Evolutionary conservation across 2,888 invertebrate genomes (phyloP).

Genomic region (Drosophila tripunctata): DNA sequence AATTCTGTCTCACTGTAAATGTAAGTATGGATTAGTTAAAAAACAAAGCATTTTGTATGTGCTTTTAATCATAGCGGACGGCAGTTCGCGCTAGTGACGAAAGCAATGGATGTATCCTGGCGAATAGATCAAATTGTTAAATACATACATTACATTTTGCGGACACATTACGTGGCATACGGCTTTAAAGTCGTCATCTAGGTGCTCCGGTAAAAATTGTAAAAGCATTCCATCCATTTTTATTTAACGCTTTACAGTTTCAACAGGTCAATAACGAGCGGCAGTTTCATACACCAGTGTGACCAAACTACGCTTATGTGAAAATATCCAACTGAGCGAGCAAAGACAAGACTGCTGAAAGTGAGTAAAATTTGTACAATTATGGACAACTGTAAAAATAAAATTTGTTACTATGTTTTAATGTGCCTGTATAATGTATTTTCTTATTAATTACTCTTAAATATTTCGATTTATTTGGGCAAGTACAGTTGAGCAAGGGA

Average conservation of each 20-base stretch:
- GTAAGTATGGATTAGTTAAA: not conserved
- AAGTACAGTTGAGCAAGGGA: not conserved
- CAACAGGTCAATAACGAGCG: conserved; percentile 1
- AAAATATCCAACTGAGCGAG: not conserved
- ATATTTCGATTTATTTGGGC: not conserved
- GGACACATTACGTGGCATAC: not conserved
- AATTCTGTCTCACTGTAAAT: conserved; percentile 48
- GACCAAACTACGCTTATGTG: not conserved
- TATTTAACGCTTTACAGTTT: not conserved
- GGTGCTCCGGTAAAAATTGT: not conserved
- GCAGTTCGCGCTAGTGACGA: no score
- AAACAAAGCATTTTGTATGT: not conserved
- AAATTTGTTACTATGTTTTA: no score
- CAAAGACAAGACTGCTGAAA: not conserved
- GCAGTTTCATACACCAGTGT: not conserved
- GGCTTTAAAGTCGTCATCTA: conserved; percentile 5
- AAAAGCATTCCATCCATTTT: conserved; percentile 15
- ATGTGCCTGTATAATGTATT: not conserved
- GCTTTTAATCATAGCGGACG: no score
- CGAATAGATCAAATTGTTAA: not conserved
- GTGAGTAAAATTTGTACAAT: no score
- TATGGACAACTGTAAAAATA: not conserved
- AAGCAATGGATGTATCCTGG: no score
- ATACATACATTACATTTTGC: conserved; percentile 22
- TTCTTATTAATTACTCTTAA: not conserved